Conservation (phyloP, 2,113 vertebrate species). For the Melanerpes formicivorus region DNA sequence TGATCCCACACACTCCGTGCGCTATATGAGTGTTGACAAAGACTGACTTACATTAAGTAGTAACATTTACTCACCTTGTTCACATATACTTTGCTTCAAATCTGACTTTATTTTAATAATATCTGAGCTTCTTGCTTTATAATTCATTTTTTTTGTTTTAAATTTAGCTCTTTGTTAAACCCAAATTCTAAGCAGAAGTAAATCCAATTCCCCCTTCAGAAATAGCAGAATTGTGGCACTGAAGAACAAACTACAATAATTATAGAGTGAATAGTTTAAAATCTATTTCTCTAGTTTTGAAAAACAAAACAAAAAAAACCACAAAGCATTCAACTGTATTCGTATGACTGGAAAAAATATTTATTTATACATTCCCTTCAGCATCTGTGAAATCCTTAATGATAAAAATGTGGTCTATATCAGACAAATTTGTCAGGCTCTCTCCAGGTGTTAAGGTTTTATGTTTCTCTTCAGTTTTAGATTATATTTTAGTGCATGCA, state of each 20-base stretch:
- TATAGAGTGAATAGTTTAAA: neutral
- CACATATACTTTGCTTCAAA: neutral
- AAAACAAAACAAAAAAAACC: too few species aligned
- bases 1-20: rapidly evolving
- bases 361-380: neutral
- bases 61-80: neutral
- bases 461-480: neutral
- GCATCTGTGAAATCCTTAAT: neutral
- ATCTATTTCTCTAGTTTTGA: neutral
- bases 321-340: neutral
- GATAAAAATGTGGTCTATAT: neutral
- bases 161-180: neutral
- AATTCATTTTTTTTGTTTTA: neutral
- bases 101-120: neutral
- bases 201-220: neutral
- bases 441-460: neutral
- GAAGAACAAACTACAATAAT: neutral
- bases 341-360: neutral
- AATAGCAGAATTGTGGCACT: neutral
- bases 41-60: neutral
- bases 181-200: neutral
- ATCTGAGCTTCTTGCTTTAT: neutral
- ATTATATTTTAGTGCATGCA: neutral
- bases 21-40: rapidly evolving
- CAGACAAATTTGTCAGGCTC: neutral